Percentiles rank a stretch among this genome's conserved stretches.
Conservation (phyloP, 2,797 vertebrate genomes). For the Cynopterus sphinx region DNA sequence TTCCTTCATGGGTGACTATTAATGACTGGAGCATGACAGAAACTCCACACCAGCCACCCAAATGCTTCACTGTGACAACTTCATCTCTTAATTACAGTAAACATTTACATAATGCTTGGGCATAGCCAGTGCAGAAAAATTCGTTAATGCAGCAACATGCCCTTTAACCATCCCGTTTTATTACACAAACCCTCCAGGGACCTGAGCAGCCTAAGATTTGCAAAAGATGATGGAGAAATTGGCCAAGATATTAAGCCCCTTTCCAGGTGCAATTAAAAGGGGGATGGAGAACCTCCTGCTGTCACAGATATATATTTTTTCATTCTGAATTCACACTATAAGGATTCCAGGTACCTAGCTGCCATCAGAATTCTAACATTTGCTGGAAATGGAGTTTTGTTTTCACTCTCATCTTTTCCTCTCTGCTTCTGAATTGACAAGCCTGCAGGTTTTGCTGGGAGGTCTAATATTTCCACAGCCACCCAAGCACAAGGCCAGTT, state of each 20-base stretch:
- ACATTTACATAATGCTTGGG: constrained; percentile 85
- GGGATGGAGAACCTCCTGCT: constrained; percentile 49
- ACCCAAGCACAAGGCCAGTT: constrained; percentile 68
- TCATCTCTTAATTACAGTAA: constrained; percentile 87
- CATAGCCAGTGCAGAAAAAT: constrained; percentile 85
- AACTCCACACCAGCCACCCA: constrained; percentile 78
- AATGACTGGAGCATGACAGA: constrained; percentile 49
- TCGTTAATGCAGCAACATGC: constrained; percentile 87
- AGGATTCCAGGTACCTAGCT: background rate
- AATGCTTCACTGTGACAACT: constrained; percentile 83
- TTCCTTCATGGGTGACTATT: constrained; percentile 38
- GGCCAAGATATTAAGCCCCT: constrained; percentile 86
- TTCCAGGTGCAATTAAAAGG: constrained; percentile 85
- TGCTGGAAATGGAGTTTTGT: constrained; percentile 7
- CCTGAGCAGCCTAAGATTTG: constrained; percentile 84
- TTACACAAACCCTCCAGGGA: constrained; percentile 86
- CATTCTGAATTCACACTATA: background rate
- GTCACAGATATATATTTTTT: constrained; percentile 74
- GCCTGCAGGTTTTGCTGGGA: constrained; percentile 78
- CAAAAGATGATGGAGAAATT: constrained; percentile 88
- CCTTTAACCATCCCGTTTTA: constrained; percentile 88
- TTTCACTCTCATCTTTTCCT: constrained; percentile 33
- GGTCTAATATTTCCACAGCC: constrained; percentile 80
- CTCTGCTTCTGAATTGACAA: constrained; percentile 75
- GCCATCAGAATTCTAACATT: background rate